Percentiles rank a stretch among this genome's conserved stretches.
Evolutionary conservation across 2,888 invertebrate species (phyloP).

Genomic region (Eledone cirrhosa): DNA sequence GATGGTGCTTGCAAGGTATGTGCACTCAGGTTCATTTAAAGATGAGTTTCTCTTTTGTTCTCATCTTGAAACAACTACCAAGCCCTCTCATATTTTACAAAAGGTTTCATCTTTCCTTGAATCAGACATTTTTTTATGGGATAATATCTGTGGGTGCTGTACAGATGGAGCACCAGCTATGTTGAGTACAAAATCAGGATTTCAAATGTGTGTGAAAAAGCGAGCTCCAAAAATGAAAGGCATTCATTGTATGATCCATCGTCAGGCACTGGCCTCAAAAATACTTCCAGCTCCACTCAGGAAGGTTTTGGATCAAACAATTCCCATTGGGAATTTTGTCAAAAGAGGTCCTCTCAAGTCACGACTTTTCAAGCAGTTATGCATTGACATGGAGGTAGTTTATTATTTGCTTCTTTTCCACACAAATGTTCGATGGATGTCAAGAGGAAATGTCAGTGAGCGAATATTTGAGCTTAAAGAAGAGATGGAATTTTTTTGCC

Average conservation of each 20-base stretch:
- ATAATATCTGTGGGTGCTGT: too few species aligned
- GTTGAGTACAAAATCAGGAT: not conserved
- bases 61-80: slow-evolving; percentile 14
- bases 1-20: too few species aligned
- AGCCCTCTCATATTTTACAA: too few species aligned
- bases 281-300: not conserved
- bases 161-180: not conserved
- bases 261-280: slow-evolving; percentile 17
- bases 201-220: not conserved
- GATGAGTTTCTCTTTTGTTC: not conserved
- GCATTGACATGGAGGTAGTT: not conserved
- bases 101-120: too few species aligned
- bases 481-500: not conserved
- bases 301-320: slow-evolving; percentile 21
- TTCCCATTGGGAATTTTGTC: slow-evolving; percentile 18
- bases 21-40: slow-evolving; percentile 7
- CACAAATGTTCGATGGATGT: slow-evolving; percentile 20
- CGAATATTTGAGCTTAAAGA: slow-evolving; percentile 5
- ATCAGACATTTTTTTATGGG: too few species aligned
- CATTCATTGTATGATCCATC: slow-evolving; percentile 14
- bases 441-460: not conserved
- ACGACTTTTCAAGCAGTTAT: slow-evolving; percentile 20
- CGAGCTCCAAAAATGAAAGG: not conserved
- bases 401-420: not conserved
- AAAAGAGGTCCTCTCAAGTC: not conserved